A percentile compares a stretch with the other conserved stretches of the same genome.
Conservation (phyloP, 2,113 vertebrate species). For the Larimichthys crocea region DNA sequence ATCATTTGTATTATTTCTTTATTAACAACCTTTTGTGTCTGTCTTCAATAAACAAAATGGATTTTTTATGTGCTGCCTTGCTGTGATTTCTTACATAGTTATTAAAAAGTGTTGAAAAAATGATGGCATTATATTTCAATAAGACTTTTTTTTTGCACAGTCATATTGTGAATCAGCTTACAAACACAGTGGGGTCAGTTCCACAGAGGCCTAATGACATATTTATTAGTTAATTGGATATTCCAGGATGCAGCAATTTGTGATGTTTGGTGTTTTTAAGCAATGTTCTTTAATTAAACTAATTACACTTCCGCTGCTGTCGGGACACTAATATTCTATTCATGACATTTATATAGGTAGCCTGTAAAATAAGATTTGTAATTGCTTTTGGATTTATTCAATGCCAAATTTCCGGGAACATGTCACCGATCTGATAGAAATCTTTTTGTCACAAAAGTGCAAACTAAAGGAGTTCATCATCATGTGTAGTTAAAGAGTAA, state of each 20-base stretch:
- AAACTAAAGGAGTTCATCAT: neutral
- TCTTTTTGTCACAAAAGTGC: neutral
- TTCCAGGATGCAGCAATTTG: conserved; percentile 39
- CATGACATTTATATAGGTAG: conserved; percentile 31
- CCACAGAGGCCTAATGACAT: conserved; percentile 12
- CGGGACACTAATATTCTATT: conserved; percentile 30
- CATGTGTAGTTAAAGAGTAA: neutral
- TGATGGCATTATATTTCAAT: conserved; percentile 4
- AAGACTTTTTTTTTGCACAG: conserved; percentile 12
- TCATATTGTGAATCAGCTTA: conserved; percentile 38
- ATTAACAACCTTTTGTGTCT: conserved; percentile 63
- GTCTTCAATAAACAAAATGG: conserved; percentile 64
- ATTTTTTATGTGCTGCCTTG: conserved; percentile 41
- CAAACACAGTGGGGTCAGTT: conserved; percentile 1
- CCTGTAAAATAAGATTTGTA: neutral
- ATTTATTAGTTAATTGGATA: conserved; percentile 56
- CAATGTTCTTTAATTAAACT: conserved; percentile 54
- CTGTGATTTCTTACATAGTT: conserved; percentile 24
- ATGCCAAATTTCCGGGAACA: conserved; percentile 28
- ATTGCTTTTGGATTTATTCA: conserved; percentile 13
- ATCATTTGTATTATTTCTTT: conserved; percentile 77
- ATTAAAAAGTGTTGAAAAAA: conserved; percentile 24
- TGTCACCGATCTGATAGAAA: neutral
- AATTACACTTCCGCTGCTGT: conserved; percentile 50
- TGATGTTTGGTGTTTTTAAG: conserved; percentile 20